A percentile compares a stretch with the other conserved stretches of the same genome.
These are phyloP conservation scores for Choloepus hoffmanni DNA, from an alignment of 2,113 vertebrate species.

Conservation along the genomic window DNA sequence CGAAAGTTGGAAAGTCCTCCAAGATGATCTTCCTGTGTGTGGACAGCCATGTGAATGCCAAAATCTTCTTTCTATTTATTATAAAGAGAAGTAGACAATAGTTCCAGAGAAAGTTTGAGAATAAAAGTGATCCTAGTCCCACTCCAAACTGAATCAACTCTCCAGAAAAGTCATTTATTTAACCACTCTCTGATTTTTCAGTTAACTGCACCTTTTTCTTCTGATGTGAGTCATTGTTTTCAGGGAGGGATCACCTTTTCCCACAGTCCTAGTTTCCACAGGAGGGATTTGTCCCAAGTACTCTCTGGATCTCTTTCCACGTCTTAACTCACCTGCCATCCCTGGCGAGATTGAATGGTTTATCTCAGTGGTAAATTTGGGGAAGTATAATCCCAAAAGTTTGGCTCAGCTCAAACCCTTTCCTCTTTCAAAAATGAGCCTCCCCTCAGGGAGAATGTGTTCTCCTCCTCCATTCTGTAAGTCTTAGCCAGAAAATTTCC, in stretches of 20 bases:
- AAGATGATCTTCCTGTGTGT: slow-evolving; percentile 43
- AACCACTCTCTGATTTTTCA: not conserved
- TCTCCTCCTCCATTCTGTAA: not conserved
- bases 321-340: not conserved
- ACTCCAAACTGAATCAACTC: not conserved
- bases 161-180: not conserved
- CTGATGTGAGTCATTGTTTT: not conserved
- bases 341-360: not conserved
- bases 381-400: not conserved
- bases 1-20: slow-evolving; percentile 73
- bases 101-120: slow-evolving; percentile 32
- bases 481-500: not conserved
- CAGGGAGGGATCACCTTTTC: not conserved
- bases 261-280: not conserved
- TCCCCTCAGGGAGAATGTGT: not conserved
- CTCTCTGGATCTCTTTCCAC: not conserved
- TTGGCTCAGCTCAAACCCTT: not conserved
- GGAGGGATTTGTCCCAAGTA: not conserved
- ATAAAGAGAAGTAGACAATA: not conserved
- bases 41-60: not conserved
- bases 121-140: not conserved
- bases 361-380: not conserved
- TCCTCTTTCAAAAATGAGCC: not conserved
- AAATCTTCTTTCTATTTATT: not conserved
- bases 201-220: not conserved